Conservation (phyloP, 1,140 invertebrate species). For the Amyelois transitella region DNA sequence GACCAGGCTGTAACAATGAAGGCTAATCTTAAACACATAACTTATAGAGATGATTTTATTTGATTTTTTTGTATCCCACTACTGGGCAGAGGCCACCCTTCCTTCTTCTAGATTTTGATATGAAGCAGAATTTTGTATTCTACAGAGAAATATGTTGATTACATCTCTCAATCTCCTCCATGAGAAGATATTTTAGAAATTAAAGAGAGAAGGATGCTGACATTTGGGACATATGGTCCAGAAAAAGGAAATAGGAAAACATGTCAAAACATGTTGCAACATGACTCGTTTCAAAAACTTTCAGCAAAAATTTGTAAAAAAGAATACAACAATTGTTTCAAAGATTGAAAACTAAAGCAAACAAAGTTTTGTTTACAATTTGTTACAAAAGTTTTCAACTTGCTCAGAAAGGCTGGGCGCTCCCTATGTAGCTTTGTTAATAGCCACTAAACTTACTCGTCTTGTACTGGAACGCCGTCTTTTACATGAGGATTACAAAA, state of each 20-base stretch:
- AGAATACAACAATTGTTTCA: not conserved
- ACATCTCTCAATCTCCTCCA: too few species aligned
- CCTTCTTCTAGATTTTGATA: too few species aligned
- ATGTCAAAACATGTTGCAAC: not conserved
- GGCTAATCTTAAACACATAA: not conserved
- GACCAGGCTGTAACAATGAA: slow-evolving; percentile 77
- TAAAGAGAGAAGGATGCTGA: too few species aligned
- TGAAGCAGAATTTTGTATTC: too few species aligned
- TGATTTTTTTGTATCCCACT: too few species aligned
- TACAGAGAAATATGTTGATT: too few species aligned
- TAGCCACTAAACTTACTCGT: slow-evolving; percentile 42
- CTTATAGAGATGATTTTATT: not conserved
- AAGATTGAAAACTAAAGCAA: not conserved
- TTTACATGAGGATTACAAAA: slow-evolving; percentile 52
- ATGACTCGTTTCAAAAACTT: not conserved
- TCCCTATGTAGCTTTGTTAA: not conserved
- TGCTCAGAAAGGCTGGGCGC: not conserved
- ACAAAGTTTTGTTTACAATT: not conserved
- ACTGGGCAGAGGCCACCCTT: too few species aligned
- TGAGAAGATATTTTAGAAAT: too few species aligned
- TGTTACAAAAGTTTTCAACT: not conserved
- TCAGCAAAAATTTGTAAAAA: too few species aligned
- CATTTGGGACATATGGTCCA: too few species aligned
- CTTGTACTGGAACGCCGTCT: slow-evolving; percentile 31
- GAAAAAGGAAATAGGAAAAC: too few species aligned